Conservation (phyloP, 2,888 invertebrate species). For the Drosophila tripunctata region DNA sequence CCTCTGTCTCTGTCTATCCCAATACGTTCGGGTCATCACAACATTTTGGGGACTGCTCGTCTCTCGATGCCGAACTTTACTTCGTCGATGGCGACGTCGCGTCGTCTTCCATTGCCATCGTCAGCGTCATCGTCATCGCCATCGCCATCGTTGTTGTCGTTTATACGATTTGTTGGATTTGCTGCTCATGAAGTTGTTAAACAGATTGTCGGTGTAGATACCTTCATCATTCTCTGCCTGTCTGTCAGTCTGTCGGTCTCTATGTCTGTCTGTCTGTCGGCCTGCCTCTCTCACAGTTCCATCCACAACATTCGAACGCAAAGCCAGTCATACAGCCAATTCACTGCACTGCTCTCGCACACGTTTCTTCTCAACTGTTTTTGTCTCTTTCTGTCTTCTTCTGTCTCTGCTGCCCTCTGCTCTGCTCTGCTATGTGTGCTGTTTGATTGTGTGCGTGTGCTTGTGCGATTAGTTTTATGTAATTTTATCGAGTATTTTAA, state of each 20-base stretch:
- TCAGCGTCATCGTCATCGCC: conserved; percentile 33
- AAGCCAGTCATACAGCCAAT: conserved; percentile 53
- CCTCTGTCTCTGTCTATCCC: conserved; percentile 2
- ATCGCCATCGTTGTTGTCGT: conserved; percentile 63
- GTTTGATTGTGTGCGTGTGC: conserved; percentile 53
- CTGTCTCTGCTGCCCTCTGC: no score
- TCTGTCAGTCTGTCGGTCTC: conserved; percentile 11
- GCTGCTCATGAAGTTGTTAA: conserved; percentile 83
- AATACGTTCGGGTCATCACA: conserved; percentile 6
- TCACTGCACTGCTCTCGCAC: conserved; percentile 22
- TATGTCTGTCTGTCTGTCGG: conserved; percentile 18
- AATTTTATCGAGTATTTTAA: conserved; percentile 83
- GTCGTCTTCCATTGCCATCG: conserved; percentile 26
- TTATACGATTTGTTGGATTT: conserved; percentile 83
- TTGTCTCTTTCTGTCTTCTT: conserved; percentile 9
- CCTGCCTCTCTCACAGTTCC: conserved; percentile 27
- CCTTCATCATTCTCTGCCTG: conserved; percentile 74
- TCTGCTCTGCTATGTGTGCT: conserved; percentile 27
- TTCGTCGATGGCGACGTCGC: conserved; percentile 29
- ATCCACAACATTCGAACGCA: conserved; percentile 46
- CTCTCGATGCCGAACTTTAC: conserved; percentile 38
- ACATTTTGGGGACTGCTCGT: conserved; percentile 48
- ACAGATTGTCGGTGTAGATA: conserved; percentile 83
- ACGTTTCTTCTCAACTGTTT: conserved; percentile 4
- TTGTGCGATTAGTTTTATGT: conserved; percentile 83